Evolutionary conservation across 2,888 invertebrate species (phyloP).

Genomic region (Plagodis dolabraria): DNA sequence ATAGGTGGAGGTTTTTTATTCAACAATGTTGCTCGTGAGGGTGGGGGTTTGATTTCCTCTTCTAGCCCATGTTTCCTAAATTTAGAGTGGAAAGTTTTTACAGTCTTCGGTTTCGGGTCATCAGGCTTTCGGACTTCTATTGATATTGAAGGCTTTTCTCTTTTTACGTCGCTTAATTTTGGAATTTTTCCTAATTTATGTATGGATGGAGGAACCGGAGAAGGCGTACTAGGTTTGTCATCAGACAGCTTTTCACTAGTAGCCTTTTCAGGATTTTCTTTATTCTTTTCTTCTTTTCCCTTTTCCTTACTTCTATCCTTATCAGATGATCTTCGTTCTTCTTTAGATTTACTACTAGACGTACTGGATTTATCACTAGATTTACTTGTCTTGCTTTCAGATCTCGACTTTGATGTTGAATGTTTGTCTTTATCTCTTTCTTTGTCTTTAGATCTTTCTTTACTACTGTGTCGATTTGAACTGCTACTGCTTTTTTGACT

Average conservation of each 20-base stretch:
- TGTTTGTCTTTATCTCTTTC: conserved; percentile 49
- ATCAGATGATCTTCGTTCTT: conserved; percentile 59
- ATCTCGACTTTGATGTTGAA: conserved; percentile 66
- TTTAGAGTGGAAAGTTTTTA: conserved; percentile 95
- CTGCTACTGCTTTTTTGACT: conserved; percentile 58
- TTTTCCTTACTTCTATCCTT: conserved; percentile 63
- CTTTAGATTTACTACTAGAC: conserved; percentile 64
- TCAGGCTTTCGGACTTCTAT: conserved; percentile 91
- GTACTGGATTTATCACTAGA: conserved; percentile 62
- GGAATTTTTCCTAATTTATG: conserved; percentile 92
- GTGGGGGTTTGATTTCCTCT: conserved; percentile 94
- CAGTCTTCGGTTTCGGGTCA: conserved; percentile 92
- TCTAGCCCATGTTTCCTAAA: conserved; percentile 96
- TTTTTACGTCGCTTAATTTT: conserved; percentile 86
- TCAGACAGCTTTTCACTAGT: conserved; percentile 86
- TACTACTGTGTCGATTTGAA: conserved; percentile 70
- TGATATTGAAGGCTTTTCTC: conserved; percentile 91
- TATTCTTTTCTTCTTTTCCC: conserved; percentile 50
- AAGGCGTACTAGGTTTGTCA: conserved; percentile 85
- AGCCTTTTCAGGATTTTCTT: conserved; percentile 58
- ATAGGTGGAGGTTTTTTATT: conserved; percentile 80
- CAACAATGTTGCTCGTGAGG: conserved; percentile 88
- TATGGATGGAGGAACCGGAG: conserved; percentile 77
- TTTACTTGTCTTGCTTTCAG: conserved; percentile 62
- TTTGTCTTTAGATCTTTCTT: conserved; percentile 58